These are phyloP conservation scores for Ptychoptera contaminata DNA, from an alignment of 2,888 invertebrate species.

Conservation along the genomic window DNA sequence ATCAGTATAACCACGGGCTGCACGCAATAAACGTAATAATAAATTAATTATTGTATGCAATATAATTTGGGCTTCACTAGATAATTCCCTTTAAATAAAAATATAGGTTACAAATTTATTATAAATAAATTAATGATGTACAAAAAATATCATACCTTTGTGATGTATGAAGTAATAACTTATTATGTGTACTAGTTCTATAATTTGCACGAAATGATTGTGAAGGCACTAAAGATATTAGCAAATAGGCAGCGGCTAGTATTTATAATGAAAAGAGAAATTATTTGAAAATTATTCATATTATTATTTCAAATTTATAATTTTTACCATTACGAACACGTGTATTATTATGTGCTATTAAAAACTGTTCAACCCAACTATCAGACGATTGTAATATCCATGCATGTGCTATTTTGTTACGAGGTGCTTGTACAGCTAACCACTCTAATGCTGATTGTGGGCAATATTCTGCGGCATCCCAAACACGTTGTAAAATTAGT, in stretches of 20 bases:
- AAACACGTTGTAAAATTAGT: constrained; percentile 69
- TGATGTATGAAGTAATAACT: constrained; percentile 20
- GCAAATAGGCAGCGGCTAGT: constrained; percentile 68
- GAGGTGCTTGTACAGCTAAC: constrained; percentile 69
- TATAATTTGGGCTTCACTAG: constrained; percentile 41
- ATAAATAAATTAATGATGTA: too few species aligned
- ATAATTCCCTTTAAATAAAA: constrained; percentile 28
- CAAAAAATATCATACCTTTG: constrained; percentile 25
- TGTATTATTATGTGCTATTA: constrained; percentile 71
- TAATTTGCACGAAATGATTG: constrained; percentile 81
- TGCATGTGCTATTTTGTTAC: constrained; percentile 78
- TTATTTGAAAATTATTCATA: constrained; percentile 2
- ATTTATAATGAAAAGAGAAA: constrained; percentile 4
- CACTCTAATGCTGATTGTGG: constrained; percentile 87
- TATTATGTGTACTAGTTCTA: constrained; percentile 38
- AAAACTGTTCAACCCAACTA: constrained; percentile 79
- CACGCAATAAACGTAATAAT: constrained; percentile 56
- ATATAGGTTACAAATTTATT: background rate
- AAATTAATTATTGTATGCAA: constrained; percentile 56
- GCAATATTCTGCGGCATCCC: constrained; percentile 81
- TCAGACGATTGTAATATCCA: constrained; percentile 89
- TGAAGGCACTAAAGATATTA: constrained; percentile 82
- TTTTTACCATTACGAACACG: constrained; percentile 62
- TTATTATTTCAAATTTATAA: background rate
- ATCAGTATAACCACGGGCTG: constrained; percentile 75